Base-by-base conservation (phyloP, 2,888 invertebrate genomes). In the Trissolcus brochymenae region DNA sequence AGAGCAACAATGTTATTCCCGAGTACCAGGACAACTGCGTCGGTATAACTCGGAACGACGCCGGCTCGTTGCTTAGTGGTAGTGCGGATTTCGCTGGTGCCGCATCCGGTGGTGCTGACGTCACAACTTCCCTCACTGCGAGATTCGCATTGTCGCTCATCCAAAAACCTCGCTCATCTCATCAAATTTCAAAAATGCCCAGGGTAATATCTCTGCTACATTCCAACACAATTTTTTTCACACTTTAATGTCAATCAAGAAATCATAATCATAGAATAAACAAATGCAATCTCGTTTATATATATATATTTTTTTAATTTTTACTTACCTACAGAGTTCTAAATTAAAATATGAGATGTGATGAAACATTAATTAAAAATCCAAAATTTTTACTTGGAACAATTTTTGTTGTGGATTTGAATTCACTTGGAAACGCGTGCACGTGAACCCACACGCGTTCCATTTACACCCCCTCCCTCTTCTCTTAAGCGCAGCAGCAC, bases 21-120 rank as follows among this genome's bases (percentile, higher is more conserved):
- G 46, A 53, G 43, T 57, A 17, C 29, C 59, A 53, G 67, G 49
- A 54, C 35, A 16, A 16, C 60, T 29, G 78, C 78, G 84, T 79
- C 78, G 71, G 74, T 67, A 74, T 61, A 76, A 80, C 29, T 76
- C 79, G 67, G 67, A 61, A 29, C 54, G 43, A 21, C 35, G 21
- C 43, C 80, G 76, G 74, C 80, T 80, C 79, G 19, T 79, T 46
- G 80, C 70, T 85, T 83, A 85, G 86, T 85, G 80, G 82, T 84
- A 82, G 82, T 84, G 82, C 83, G 81, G 84, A 81, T 80, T 79
- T 56, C 41, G 61, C 19, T 55, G 61, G 68, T 54, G 60, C 43
- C 53, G 57, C 57, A 66, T 25, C 40, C 35, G 14, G 40, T 19
- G 16, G 40, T 19, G 7, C 41, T 17, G 40, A 43, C 16, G 46